phyloP scores from a whole-genome alignment of 1,140 invertebrate genomes.

The Vanessa tameamea region DNA sequence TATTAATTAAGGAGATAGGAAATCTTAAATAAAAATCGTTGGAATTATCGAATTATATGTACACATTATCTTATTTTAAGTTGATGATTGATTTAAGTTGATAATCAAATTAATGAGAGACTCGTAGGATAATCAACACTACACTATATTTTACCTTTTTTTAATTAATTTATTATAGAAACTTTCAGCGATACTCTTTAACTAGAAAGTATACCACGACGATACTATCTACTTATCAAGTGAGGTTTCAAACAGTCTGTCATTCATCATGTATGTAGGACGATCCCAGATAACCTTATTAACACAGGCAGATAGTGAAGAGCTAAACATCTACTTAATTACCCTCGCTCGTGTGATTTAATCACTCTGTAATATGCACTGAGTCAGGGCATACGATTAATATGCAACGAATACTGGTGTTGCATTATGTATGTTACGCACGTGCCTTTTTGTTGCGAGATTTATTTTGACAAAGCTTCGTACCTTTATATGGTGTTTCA shows the following conservation, averaged over 20 bases:
- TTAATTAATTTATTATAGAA: too few relatives aligned
- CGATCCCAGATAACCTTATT: constrained; percentile 49
- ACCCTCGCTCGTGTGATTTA: constrained; percentile 28
- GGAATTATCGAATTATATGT: too few relatives aligned
- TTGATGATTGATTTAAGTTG: too few relatives aligned
- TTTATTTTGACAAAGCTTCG: constrained; percentile 26
- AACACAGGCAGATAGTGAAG: constrained; percentile 43
- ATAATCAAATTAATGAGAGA: too few relatives aligned
- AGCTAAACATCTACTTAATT: constrained; percentile 35
- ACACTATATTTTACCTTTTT: too few relatives aligned
- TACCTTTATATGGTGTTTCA: neutral
- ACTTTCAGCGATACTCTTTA: neutral
- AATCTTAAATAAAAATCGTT: too few relatives aligned
- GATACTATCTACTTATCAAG: constrained; percentile 4
- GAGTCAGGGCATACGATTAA: constrained; percentile 35
- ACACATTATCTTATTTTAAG: too few relatives aligned
- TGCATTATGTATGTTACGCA: constrained; percentile 35
- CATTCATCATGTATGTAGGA: constrained; percentile 41
- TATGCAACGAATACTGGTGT: constrained; percentile 34
- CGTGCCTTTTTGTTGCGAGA: constrained; percentile 18
- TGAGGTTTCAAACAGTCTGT: constrained; percentile 29
- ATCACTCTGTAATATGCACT: constrained; percentile 26
- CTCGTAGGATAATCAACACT: too few relatives aligned
- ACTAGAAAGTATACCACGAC: constrained; percentile 6
- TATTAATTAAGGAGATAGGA: too few relatives aligned